Evolutionary conservation across 2,888 invertebrate genomes (phyloP).

Genomic region (Cryptosula pallasiana): DNA sequence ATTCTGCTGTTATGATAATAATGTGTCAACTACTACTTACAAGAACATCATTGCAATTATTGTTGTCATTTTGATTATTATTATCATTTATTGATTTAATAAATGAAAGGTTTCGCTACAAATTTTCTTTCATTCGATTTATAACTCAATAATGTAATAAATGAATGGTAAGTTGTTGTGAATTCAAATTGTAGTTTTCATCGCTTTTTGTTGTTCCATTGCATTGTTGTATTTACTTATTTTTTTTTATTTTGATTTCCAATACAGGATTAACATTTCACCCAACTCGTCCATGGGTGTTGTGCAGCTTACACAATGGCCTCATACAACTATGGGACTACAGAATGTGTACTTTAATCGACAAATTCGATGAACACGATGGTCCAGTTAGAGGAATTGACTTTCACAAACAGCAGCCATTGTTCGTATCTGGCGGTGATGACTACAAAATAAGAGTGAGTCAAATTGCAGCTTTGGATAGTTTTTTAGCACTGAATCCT

Average conservation of each 20-base stretch:
- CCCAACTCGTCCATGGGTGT: slow-evolving; percentile 94
- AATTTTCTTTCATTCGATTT: too few species aligned
- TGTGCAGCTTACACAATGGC: slow-evolving; percentile 90
- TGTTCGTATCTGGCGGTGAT: slow-evolving; percentile 98
- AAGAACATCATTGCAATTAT: too few species aligned
- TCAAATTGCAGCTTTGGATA: too few species aligned
- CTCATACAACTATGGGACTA: slow-evolving; percentile 99
- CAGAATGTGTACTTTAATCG: slow-evolving; percentile 96
- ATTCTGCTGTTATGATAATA: too few species aligned
- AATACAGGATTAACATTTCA: slow-evolving; percentile 79
- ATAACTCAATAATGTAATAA: too few species aligned
- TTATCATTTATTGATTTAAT: too few species aligned
- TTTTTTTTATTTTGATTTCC: not conserved
- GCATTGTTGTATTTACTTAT: not conserved
- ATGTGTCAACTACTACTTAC: too few species aligned
- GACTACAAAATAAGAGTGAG: slow-evolving; percentile 95
- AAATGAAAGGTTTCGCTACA: too few species aligned
- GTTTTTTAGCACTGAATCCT: too few species aligned
- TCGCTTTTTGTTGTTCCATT: not conserved
- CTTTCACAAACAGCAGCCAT: slow-evolving; percentile 94
- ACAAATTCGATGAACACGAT: slow-evolving; percentile 99
- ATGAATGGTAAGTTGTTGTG: not conserved
- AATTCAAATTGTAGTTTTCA: slow-evolving; percentile 16
- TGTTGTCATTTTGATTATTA: too few species aligned
- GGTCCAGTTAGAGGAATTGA: slow-evolving; percentile 97